Evolutionary conservation across 2,113 vertebrate genomes (phyloP).

Genomic region (Onychostruthus taczanowskii): DNA sequence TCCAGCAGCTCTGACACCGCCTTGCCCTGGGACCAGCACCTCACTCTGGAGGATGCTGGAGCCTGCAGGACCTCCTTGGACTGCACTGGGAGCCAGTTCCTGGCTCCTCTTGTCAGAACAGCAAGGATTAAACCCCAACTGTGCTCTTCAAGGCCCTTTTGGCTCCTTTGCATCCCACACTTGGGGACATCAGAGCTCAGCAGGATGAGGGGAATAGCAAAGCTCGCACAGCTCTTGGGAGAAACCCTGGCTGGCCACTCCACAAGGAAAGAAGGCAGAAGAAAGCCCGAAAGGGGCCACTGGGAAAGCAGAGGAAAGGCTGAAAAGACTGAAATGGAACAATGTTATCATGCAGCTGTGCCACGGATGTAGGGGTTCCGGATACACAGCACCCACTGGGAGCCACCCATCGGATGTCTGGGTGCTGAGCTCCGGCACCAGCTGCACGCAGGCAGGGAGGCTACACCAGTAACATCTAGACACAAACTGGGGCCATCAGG

Average conservation of each 20-base stretch:
- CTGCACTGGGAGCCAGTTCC: neutral
- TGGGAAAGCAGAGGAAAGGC: neutral
- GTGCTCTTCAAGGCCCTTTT: neutral
- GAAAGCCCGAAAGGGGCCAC: neutral
- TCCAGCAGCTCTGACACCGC: neutral
- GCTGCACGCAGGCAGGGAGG: rapidly evolving
- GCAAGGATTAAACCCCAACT: neutral
- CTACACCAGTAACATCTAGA: neutral
- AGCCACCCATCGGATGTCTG: rapidly evolving
- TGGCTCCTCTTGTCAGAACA: rapidly evolving
- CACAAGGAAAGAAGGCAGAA: neutral
- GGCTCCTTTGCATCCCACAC: rapidly evolving
- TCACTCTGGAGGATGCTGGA: neutral
- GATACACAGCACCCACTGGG: neutral
- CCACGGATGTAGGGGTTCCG: rapidly evolving
- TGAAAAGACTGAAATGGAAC: neutral
- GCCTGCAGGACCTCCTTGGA: neutral
- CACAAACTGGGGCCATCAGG: neutral
- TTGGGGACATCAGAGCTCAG: neutral
- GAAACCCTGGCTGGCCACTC: neutral
- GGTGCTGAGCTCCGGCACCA: neutral
- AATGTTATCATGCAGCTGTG: neutral
- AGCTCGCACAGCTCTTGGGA: rapidly evolving
- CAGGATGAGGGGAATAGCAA: rapidly evolving
- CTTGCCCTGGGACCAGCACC: neutral